phyloP scores from a whole-genome alignment of 2,888 invertebrate genomes.

The Trichopria drosophilae region DNA sequence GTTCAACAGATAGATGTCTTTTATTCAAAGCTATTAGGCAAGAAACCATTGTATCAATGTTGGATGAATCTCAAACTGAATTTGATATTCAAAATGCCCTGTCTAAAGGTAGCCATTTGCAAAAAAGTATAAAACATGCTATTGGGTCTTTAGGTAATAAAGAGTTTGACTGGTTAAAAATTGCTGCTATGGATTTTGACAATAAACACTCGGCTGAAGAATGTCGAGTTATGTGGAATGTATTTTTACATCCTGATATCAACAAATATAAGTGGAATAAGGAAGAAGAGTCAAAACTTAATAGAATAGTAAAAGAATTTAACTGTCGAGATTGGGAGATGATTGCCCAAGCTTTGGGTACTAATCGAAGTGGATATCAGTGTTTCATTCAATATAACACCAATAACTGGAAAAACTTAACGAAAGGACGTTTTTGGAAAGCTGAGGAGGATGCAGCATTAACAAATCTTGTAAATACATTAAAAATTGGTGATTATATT shows the following conservation, averaged over 20 bases:
- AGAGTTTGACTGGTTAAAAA: conserved; percentile 66
- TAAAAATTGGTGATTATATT: conserved; percentile 68
- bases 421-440: conserved; percentile 46
- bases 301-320: conserved; percentile 54
- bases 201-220: conserved; percentile 67
- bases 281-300: conserved; percentile 60
- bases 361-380: conserved; percentile 69
- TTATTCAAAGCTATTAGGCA: conserved; percentile 60
- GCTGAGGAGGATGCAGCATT: conserved; percentile 71
- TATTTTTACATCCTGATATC: conserved; percentile 70
- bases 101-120: conserved; percentile 32
- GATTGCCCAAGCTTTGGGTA: conserved; percentile 64
- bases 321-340: conserved; percentile 68
- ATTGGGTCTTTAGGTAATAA: conserved; percentile 41
- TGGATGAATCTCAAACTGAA: conserved; percentile 14
- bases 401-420: conserved; percentile 43
- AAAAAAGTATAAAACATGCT: conserved; percentile 38
- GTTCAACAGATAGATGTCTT: conserved; percentile 63
- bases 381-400: conserved; percentile 70
- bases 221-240: conserved; percentile 72
- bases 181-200: conserved; percentile 59
- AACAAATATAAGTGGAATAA: conserved; percentile 64
- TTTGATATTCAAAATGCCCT: conserved; percentile 18
- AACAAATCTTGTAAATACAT: conserved; percentile 65
- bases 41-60: conserved; percentile 46